Conservation (phyloP, 2,888 invertebrate genomes). For the Lamellibrachia columna region DNA sequence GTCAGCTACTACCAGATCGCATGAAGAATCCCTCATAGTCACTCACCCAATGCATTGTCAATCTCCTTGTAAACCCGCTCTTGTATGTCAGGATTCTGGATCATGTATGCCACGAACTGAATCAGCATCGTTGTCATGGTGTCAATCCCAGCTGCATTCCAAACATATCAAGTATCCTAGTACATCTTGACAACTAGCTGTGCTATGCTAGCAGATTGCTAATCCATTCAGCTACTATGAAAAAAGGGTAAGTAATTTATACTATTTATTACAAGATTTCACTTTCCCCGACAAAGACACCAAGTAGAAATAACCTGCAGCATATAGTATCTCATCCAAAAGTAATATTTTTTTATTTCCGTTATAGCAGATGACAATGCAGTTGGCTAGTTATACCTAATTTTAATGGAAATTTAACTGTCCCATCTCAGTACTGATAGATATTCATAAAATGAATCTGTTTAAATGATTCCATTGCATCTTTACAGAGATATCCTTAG, state of each 20-base stretch:
- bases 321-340: background rate
- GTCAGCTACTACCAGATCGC: background rate
- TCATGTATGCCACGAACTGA: conserved; percentile 83
- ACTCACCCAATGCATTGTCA: conserved; percentile 58
- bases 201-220: too few relatives aligned
- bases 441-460: too few relatives aligned
- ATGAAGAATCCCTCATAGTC: background rate
- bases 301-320: background rate
- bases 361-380: background rate
- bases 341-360: background rate
- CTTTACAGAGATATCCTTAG: background rate
- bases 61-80: conserved; percentile 65
- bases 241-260: background rate
- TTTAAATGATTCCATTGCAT: background rate
- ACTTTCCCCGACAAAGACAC: background rate
- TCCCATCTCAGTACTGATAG: background rate
- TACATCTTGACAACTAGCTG: too few relatives aligned
- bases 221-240: background rate
- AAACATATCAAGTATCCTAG: background rate
- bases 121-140: conserved; percentile 85
- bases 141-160: conserved; percentile 67
- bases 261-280: background rate
- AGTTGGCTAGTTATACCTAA: background rate
- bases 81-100: conserved; percentile 81
- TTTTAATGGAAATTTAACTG: background rate